phyloP scores from a whole-genome alignment of 1,140 invertebrate species.

The Procambarus clarkii region DNA sequence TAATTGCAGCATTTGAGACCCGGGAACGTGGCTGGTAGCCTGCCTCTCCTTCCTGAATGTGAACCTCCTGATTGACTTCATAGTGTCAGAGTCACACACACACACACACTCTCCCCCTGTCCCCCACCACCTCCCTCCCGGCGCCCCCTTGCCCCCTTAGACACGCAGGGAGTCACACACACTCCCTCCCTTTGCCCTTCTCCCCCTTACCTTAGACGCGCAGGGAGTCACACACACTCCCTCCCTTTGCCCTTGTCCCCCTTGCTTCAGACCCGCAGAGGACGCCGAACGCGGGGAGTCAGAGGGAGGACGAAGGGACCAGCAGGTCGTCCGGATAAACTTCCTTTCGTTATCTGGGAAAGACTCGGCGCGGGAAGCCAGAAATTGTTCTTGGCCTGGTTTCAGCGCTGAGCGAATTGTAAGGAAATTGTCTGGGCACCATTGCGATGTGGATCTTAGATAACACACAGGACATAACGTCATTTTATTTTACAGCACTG shows the following conservation, averaged over 20 bases:
- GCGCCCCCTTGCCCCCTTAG: too few relatives aligned
- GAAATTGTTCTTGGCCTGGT: slow-evolving; percentile 10
- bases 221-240: too few relatives aligned
- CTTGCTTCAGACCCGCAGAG: background rate
- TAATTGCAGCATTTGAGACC: slow-evolving; percentile 18
- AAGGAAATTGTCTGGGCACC: background rate
- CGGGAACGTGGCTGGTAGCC: background rate
- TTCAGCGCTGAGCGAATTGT: background rate
- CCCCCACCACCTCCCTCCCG: too few relatives aligned
- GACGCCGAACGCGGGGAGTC: too few relatives aligned
- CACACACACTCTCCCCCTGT: too few relatives aligned
- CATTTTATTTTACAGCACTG: too few relatives aligned
- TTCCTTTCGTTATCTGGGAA: slow-evolving; percentile 38
- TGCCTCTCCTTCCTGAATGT: background rate
- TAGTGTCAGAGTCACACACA: slow-evolving; percentile 46
- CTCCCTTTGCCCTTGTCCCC: background rate
- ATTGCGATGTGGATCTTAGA: background rate
- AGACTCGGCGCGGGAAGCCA: slow-evolving; percentile 8
- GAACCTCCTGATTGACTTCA: slow-evolving; percentile 54
- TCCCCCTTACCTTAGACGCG: too few relatives aligned
- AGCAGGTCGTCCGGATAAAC: background rate
- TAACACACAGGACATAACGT: background rate
- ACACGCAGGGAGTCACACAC: too few relatives aligned
- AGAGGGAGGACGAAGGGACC: background rate
- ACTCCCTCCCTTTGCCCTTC: too few relatives aligned